These are phyloP conservation scores for Athripsodes cinereus DNA, from an alignment of 2,888 invertebrate species.

Conservation along the genomic window DNA sequence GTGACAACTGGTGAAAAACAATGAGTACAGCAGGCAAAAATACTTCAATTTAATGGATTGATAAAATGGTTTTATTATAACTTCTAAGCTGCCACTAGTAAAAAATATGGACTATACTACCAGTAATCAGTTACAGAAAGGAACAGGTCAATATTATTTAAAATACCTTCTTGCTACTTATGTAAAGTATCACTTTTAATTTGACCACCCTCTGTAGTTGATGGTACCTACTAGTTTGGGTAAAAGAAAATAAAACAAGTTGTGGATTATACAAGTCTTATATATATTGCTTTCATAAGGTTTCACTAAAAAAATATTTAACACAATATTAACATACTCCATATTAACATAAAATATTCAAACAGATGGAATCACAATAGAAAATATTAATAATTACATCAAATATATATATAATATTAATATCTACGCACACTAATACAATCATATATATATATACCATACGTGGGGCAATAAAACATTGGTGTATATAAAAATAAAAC, in stretches of 20 bases:
- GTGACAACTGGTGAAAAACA: no score
- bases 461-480: neutral
- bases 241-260: constrained; percentile 1
- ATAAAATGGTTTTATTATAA: no score
- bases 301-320: constrained; percentile 14
- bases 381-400: neutral
- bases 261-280: constrained; percentile 14
- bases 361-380: constrained; percentile 2
- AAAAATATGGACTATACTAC: no score
- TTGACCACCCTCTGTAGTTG: no score
- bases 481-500: neutral
- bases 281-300: constrained; percentile 17
- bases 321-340: constrained; percentile 1
- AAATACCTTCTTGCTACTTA: no score
- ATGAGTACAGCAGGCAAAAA: no score
- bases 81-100: no score
- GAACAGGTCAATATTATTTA: no score
- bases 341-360: neutral
- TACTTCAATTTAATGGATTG: no score
- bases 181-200: no score
- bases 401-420: neutral
- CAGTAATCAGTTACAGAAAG: no score
- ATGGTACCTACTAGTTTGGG: no score
- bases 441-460: neutral
- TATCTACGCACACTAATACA: neutral